These are phyloP conservation scores for Corythaeola cristata DNA, from an alignment of 2,113 vertebrate genomes.

Conservation along the genomic window DNA sequence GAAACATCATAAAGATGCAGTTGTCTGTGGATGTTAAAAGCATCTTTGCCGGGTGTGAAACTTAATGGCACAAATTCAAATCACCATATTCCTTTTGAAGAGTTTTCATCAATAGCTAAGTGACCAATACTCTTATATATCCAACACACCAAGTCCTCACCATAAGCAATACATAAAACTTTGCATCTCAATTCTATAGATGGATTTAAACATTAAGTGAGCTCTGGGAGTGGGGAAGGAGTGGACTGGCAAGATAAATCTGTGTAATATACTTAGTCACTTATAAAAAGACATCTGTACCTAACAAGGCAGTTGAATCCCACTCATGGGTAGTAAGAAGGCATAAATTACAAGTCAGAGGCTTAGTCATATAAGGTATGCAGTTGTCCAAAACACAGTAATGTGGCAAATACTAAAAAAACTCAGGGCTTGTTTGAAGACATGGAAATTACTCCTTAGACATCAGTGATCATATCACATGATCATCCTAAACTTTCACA, in stretches of 20 bases:
- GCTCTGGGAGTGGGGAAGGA: neutral
- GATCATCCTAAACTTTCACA: neutral
- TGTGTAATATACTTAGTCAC: neutral
- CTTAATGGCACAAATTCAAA: neutral
- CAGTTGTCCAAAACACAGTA: neutral
- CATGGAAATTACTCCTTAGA: neutral
- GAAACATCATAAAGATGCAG: neutral
- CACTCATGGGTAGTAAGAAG: neutral
- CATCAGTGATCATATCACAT: neutral
- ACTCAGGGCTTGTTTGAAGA: neutral
- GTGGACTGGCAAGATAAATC: neutral
- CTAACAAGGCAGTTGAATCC: neutral
- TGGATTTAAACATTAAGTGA: neutral
- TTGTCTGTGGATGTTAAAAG: neutral
- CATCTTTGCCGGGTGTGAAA: neutral
- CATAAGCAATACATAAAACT: neutral
- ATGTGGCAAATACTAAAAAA: neutral
- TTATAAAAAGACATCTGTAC: neutral
- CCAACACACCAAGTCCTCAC: neutral
- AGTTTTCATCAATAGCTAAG: neutral
- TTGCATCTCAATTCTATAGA: neutral
- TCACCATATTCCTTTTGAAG: neutral
- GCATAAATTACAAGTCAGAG: neutral
- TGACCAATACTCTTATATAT: neutral
- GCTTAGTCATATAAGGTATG: neutral